A percentile compares a stretch with the other conserved stretches of the same genome.
These are phyloP conservation scores for Paramormyrops kingsleyae DNA, from an alignment of 2,113 vertebrate genomes.

Conservation along the genomic window DNA sequence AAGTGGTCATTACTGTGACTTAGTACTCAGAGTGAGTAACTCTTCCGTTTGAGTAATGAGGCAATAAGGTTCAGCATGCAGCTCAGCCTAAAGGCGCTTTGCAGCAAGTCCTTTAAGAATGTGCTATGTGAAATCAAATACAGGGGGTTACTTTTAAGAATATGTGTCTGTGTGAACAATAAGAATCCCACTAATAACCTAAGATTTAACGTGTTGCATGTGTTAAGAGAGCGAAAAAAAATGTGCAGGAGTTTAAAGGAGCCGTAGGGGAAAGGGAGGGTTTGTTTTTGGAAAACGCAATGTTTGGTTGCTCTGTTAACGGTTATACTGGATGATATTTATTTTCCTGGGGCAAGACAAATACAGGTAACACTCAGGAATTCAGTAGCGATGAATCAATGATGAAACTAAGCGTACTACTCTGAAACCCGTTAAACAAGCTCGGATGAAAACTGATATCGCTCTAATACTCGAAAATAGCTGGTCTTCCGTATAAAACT, in stretches of 20 bases:
- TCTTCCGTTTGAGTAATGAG: not conserved
- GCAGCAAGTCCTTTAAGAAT: not conserved
- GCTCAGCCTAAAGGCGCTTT: not conserved
- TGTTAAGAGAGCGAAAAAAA: not conserved
- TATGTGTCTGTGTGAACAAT: not conserved
- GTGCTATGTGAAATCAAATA: not conserved
- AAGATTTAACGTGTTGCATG: not conserved
- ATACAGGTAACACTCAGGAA: not conserved
- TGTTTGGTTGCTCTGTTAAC: not conserved
- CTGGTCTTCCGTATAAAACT: not conserved
- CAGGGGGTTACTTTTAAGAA: not conserved
- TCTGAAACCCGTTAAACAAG: not conserved
- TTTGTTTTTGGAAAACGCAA: not conserved
- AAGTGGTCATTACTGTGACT: not conserved
- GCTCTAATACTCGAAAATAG: not conserved
- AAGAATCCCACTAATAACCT: not conserved
- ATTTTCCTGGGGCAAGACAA: not conserved
- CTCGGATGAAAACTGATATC: not conserved
- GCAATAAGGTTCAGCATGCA: not conserved
- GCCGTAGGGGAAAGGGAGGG: not conserved
- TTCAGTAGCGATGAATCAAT: not conserved
- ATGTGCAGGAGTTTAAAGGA: not conserved
- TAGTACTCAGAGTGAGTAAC: not conserved
- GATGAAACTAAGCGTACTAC: not conserved
- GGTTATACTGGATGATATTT: not conserved